Evolutionary conservation across 2,113 vertebrate genomes (phyloP), one percentile per base, ranked within the genome.

Genomic region (Ictalurus punctatus): DNA sequence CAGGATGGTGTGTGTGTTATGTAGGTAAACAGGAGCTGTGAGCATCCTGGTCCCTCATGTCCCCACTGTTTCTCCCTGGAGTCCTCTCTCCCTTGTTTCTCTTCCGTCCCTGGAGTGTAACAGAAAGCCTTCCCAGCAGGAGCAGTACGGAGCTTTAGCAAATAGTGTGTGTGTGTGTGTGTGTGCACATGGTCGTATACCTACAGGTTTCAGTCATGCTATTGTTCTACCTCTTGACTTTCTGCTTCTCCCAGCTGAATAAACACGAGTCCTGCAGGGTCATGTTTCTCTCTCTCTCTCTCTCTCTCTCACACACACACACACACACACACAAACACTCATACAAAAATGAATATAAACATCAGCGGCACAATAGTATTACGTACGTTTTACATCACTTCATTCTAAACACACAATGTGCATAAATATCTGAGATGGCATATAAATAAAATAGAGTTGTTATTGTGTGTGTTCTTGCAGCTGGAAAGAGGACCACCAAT

Each of bases 401-500:
- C 44, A 7, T 48, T 7, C 6, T 48, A 48, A 48, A 23, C 16
- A 19, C n/a, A 13, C 1, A 23, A 4, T 83, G 5, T 44, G 21
- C 1, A 21, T 82, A 82, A 21, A 6, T 81, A 81, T 52, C 76
- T n/a, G 48, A 54, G 13, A 79, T n/a, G 44, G 14, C 23, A 17
- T 81, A 13, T 81, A 56, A 81, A 14, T 79, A 44, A 44, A 44
- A 44, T 44, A 83, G 21, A 23, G 17, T 37, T 25, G 6, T 44
- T 7, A 54, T 52, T 27, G 14, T 81, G 30, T 87, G 40, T 84
- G n/a, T 54, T 52, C 0, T 94, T 92, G 71, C 88, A 99, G 98
- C 98, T 94, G 98, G 98, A 84, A 97, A 94, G 94, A 94, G 95
- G 61, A 99, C 97, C 83, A 98, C 97, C 0, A 96, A 96, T 2